Base-by-base conservation (phyloP, 2,113 vertebrate species). In the Noturus placidus region DNA sequence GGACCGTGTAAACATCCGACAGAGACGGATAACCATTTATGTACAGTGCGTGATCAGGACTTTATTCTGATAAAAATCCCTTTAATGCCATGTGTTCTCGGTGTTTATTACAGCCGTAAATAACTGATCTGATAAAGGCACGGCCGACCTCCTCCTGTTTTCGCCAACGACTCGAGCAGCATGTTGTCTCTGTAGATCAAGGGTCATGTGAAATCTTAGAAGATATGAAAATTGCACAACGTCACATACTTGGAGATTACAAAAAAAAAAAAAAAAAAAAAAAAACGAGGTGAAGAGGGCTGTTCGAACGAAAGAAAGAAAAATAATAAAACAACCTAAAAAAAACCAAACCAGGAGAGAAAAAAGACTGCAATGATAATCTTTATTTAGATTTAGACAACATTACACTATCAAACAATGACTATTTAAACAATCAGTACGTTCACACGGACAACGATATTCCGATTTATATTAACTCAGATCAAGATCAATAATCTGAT, bases 251-350 rank as follows among this genome's bases (percentile, higher is more conserved):
- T 27, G 10, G 17, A 74, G 9, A 35, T 57, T 86, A n/a, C 50
- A 54, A 74, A 82, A 67, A 35, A 79, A 84, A 67, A 35, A 79
- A 84, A 67, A 35, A 79, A 84, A 67, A 35, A 79, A 84, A n/a
- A n/a, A 67, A 35, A 79, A 84, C 57, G 19, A 46, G 46, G 57
- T 52, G 17, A 83, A 76, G 30, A n/a, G 74, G 5, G 20, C 30
- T 11, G 52, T 27, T 61, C 27, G 30, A 30, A 33, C 30, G 19
- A 1, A 25, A 76, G 20, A 46, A 25, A 0, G 3, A 30, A 67
- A 25, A 2, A 63, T n/a, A 50, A 5, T 4, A 14, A 63, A 63
- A 63, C 15, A 38, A 35, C 30, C 8, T 15, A 50, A 15, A n/a
- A 77, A n/a, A n/a, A n/a, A n/a, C n/a, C n/a, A n/a, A 46, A 33